Evolutionary conservation across 2,113 vertebrate genomes (phyloP).

Genomic region (Paraplagusia blochii): DNA sequence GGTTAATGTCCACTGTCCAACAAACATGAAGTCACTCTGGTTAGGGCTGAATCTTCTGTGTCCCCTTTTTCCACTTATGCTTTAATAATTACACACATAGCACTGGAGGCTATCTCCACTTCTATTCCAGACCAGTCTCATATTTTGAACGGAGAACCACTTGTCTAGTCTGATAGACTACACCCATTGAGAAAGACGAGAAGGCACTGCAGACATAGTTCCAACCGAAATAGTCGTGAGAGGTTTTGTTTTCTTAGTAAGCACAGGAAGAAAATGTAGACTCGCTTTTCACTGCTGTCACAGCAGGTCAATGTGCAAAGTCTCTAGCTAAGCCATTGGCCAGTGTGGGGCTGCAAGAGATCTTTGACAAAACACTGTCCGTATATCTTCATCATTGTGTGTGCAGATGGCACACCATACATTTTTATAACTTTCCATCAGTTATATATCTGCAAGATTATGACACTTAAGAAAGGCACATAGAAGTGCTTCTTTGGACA

Average conservation of each 20-base stretch:
- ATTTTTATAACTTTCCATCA: no score
- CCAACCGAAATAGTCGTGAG: constrained; percentile 50
- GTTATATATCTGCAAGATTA: no score
- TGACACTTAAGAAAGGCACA: no score
- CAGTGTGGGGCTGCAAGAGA: no score
- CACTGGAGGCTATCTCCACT: constrained; percentile 34
- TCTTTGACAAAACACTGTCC: no score
- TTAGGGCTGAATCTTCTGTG: constrained; percentile 29
- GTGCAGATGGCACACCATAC: no score
- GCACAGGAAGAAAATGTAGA: constrained; percentile 9
- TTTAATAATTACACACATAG: neutral
- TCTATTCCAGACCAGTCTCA: constrained; percentile 34
- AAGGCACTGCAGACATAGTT: constrained; percentile 29
- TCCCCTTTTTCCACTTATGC: constrained; percentile 34
- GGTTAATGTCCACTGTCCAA: constrained; percentile 58
- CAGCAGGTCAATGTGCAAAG: constrained; percentile 23
- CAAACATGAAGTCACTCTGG: constrained; percentile 28
- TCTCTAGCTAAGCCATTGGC: constrained; percentile 7
- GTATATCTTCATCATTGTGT: no score
- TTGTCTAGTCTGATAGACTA: constrained; percentile 37
- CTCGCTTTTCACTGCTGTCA: constrained; percentile 35
- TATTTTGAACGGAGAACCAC: constrained; percentile 41
- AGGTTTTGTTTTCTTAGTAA: constrained; percentile 49
- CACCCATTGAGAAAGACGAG: constrained; percentile 1
- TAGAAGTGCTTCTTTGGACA: no score